These are phyloP conservation scores for Dryocosmus kuriphilus DNA, from an alignment of 2,888 invertebrate species.

Conservation along the genomic window DNA sequence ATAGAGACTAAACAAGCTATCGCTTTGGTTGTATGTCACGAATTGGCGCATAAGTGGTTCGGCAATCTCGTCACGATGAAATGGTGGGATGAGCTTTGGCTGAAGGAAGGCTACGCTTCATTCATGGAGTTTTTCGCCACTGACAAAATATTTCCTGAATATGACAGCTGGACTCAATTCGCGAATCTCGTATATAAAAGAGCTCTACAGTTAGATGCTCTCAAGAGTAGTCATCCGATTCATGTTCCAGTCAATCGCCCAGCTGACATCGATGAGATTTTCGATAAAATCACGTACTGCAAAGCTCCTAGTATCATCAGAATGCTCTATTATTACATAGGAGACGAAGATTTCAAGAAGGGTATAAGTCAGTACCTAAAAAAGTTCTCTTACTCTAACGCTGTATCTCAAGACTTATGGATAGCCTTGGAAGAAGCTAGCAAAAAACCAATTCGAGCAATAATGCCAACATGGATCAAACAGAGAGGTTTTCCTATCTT, in stretches of 20 bases:
- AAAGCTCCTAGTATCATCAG: constrained; percentile 97
- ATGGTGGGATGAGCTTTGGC: constrained; percentile 98
- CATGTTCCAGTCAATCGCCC: constrained; percentile 97
- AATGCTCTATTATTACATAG: constrained; percentile 95
- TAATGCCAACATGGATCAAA: constrained; percentile 98
- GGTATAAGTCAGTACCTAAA: constrained; percentile 95
- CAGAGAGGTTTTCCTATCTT: constrained; percentile 96
- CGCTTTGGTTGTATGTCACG: constrained; percentile 94
- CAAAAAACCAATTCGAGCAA: constrained; percentile 90
- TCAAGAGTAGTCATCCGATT: constrained; percentile 96
- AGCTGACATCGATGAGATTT: constrained; percentile 97
- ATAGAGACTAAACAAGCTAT: constrained; percentile 90
- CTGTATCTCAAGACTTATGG: constrained; percentile 96
- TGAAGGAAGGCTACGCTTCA: constrained; percentile 97
- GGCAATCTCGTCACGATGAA: constrained; percentile 99
- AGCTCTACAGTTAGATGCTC: constrained; percentile 91
- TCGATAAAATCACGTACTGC: constrained; percentile 97
- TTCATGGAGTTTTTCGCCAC: constrained; percentile 97
- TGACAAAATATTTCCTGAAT: constrained; percentile 94
- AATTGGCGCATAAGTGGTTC: constrained; percentile 98
- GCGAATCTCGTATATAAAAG: constrained; percentile 92
- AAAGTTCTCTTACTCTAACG: constrained; percentile 91
- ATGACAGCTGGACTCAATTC: constrained; percentile 98
- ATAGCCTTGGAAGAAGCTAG: constrained; percentile 91
- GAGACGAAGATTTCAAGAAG: constrained; percentile 93